phyloP scores from a whole-genome alignment of 2,888 invertebrate species.

The Calliscelio sp. region DNA sequence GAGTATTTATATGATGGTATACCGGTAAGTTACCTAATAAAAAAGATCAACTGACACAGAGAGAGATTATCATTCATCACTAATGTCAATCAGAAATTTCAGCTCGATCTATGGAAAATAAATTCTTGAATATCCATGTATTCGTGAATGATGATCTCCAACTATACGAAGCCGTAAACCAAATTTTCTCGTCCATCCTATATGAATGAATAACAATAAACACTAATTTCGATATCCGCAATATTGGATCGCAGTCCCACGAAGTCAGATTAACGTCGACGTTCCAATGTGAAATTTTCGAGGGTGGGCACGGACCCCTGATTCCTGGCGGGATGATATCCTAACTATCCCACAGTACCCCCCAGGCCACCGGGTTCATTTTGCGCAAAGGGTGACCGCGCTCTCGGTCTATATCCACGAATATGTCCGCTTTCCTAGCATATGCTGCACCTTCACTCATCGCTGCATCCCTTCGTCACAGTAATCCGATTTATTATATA shows the following conservation, averaged over 20 bases:
- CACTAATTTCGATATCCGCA: slow-evolving; percentile 70
- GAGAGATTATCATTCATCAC: too few species aligned
- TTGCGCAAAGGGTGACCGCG: slow-evolving; percentile 75
- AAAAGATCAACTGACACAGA: too few species aligned
- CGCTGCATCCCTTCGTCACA: slow-evolving; percentile 77
- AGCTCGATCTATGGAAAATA: too few species aligned
- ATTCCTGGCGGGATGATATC: slow-evolving; percentile 79
- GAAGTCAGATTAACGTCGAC: slow-evolving; percentile 58
- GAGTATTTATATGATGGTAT: too few species aligned
- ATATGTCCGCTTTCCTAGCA: slow-evolving; percentile 79
- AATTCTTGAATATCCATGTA: too few species aligned
- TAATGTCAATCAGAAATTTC: too few species aligned
- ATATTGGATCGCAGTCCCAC: slow-evolving; percentile 64
- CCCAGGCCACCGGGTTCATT: slow-evolving; percentile 73
- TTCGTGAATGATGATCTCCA: too few species aligned
- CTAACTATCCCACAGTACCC: slow-evolving; percentile 82
- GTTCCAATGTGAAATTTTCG: slow-evolving; percentile 71
- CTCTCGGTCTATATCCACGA: slow-evolving; percentile 65
- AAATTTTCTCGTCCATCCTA: slow-evolving; percentile 25
- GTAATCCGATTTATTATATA: slow-evolving; percentile 86
- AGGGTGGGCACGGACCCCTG: slow-evolving; percentile 74
- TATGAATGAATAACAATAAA: slow-evolving; percentile 69
- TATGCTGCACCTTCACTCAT: slow-evolving; percentile 81
- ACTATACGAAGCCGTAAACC: slow-evolving; percentile 26
- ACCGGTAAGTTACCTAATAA: too few species aligned